A percentile compares a stretch with the other conserved stretches of the same genome.
phyloP scores from a whole-genome alignment of 2,888 invertebrate genomes.

The Aelia acuminata region DNA sequence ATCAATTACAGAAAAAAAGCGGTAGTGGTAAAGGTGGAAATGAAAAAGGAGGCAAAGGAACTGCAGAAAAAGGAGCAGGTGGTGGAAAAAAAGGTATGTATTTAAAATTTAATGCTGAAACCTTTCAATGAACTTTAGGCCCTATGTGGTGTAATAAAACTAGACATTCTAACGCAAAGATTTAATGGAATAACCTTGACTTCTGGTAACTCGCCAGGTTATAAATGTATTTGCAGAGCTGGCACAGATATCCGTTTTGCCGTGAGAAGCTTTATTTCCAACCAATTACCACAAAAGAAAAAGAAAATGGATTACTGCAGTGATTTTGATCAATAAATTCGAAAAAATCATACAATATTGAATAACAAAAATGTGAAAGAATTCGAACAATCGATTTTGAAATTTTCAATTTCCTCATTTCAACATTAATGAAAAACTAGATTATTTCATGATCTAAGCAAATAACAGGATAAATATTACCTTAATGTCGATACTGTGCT shows the following conservation, averaged over 20 bases:
- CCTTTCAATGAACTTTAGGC: neutral
- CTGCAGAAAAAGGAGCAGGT: slow-evolving; percentile 8
- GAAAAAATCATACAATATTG: too few species aligned
- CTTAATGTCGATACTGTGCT: too few species aligned
- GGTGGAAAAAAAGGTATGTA: slow-evolving; percentile 34
- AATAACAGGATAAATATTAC: too few species aligned
- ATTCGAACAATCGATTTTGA: too few species aligned
- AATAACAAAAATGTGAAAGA: too few species aligned
- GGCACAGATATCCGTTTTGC: neutral
- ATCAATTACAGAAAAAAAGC: slow-evolving; percentile 5
- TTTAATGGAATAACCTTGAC: slow-evolving; percentile 8
- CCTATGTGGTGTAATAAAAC: neutral
- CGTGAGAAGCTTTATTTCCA: neutral
- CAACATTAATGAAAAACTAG: too few species aligned
- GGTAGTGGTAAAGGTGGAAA: neutral
- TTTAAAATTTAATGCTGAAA: neutral
- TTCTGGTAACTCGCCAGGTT: slow-evolving; percentile 12
- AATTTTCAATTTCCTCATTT: too few species aligned
- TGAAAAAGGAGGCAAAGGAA: slow-evolving; percentile 31
- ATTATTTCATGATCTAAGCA: too few species aligned
- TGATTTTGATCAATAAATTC: too few species aligned
- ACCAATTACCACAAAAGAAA: too few species aligned
- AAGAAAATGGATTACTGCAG: too few species aligned
- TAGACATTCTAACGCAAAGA: neutral
- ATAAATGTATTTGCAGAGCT: slow-evolving; percentile 14